Evolutionary conservation across 2,113 vertebrate species (phyloP).

Genomic region (Aspidoscelis tigris): DNA sequence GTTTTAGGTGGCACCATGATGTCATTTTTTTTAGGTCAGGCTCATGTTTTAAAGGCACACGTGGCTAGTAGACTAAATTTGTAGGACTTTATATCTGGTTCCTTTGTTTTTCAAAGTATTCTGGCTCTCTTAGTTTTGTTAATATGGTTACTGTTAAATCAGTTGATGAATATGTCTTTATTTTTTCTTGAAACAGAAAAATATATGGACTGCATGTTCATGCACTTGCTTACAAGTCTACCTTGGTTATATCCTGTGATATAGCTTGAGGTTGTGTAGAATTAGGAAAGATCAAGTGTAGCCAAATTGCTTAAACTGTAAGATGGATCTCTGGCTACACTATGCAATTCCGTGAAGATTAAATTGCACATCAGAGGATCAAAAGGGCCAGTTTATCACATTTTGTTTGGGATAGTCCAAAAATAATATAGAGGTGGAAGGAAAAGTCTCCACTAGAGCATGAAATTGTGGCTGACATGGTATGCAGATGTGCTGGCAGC

Average conservation of each 20-base stretch:
- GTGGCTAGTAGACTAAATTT: neutral
- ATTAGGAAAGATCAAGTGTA: neutral
- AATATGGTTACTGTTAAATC: neutral
- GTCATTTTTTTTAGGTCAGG: neutral
- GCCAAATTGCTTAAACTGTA: neutral
- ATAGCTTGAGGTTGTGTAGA: neutral
- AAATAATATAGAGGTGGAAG: neutral
- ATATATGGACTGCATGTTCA: neutral
- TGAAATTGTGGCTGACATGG: neutral
- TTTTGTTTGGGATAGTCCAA: neutral
- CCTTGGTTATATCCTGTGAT: neutral
- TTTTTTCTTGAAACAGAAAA: neutral
- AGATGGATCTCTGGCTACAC: neutral
- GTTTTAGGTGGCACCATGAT: neutral
- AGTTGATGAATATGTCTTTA: neutral
- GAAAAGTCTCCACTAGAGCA: neutral
- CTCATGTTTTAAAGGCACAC: neutral
- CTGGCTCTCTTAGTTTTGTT: neutral
- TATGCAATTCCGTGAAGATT: neutral
- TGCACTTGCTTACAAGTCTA: neutral
- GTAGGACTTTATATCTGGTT: neutral
- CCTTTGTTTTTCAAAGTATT: neutral
- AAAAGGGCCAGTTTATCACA: neutral
- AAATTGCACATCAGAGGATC: neutral
- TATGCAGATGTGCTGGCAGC: neutral